A percentile compares a stretch with the other conserved stretches of the same genome.
Conservation (phyloP, 1,140 invertebrate species). For the Phymorhynchus buccinoides region DNA sequence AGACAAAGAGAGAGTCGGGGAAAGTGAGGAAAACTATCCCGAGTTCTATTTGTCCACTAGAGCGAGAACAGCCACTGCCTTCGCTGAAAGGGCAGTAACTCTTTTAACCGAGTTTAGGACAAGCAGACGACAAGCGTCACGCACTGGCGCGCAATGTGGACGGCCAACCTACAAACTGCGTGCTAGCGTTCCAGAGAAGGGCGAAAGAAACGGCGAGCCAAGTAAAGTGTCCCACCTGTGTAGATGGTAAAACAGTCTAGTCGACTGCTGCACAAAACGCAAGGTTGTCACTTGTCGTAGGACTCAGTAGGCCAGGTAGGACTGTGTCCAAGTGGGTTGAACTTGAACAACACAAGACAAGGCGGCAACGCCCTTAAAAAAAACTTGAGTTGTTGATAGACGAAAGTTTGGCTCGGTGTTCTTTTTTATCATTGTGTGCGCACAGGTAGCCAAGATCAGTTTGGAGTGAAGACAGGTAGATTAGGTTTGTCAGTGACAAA, state of each 20-base stretch:
- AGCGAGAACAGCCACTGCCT: too few relatives aligned
- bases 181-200: background rate
- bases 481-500: background rate
- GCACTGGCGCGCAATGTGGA: background rate
- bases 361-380: background rate
- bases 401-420: background rate
- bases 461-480: slow-evolving; percentile 11
- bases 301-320: background rate
- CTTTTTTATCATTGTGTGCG: background rate
- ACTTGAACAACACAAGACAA: background rate
- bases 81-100: background rate
- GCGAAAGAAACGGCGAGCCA: background rate
- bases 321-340: background rate
- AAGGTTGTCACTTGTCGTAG: background rate
- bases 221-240: background rate
- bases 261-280: background rate
- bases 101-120: background rate
- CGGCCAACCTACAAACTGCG: background rate
- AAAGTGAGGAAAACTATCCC: too few relatives aligned
- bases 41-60: too few relatives aligned
- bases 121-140: slow-evolving; percentile 26
- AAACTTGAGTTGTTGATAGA: background rate
- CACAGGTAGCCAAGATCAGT: background rate
- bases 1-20: too few relatives aligned
- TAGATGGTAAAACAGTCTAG: background rate